Conservation (phyloP, 2,888 invertebrate species). For the Eucriotettix oculatus region DNA sequence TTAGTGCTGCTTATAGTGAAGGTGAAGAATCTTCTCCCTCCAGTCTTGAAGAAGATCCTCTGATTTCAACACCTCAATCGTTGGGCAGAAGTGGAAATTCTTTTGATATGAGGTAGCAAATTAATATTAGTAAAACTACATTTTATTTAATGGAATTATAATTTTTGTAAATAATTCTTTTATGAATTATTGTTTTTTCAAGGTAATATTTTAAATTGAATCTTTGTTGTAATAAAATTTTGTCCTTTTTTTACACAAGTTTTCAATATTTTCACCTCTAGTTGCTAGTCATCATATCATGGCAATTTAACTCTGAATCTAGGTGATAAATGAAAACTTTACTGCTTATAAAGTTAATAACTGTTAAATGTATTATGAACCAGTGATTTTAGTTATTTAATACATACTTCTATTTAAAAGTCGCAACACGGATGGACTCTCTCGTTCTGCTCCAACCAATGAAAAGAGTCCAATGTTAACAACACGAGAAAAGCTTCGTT, state of each 20-base stretch:
- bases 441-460: slow-evolving; percentile 8
- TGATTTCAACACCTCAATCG: slow-evolving; percentile 3
- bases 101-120: not conserved
- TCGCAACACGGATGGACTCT: not conserved
- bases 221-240: too few relatives aligned
- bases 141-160: not conserved
- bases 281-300: too few relatives aligned
- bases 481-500: slow-evolving; percentile 35
- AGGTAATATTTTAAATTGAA: too few relatives aligned
- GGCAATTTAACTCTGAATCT: too few relatives aligned
- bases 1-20: slow-evolving; percentile 28
- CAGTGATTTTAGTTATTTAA: not conserved
- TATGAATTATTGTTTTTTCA: too few relatives aligned
- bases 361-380: not conserved
- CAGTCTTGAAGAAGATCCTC: slow-evolving; percentile 12
- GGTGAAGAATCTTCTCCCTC: slow-evolving; percentile 23
- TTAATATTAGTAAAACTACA: not conserved
- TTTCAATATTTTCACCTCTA: too few relatives aligned
- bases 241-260: too few relatives aligned
- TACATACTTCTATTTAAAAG: not conserved
- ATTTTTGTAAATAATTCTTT: not conserved
- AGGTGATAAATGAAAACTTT: not conserved
- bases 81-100: not conserved
- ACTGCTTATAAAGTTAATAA: not conserved
- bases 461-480: slow-evolving; percentile 16